Conservation (phyloP, 2,888 invertebrate species). For the Melieria picta region DNA sequence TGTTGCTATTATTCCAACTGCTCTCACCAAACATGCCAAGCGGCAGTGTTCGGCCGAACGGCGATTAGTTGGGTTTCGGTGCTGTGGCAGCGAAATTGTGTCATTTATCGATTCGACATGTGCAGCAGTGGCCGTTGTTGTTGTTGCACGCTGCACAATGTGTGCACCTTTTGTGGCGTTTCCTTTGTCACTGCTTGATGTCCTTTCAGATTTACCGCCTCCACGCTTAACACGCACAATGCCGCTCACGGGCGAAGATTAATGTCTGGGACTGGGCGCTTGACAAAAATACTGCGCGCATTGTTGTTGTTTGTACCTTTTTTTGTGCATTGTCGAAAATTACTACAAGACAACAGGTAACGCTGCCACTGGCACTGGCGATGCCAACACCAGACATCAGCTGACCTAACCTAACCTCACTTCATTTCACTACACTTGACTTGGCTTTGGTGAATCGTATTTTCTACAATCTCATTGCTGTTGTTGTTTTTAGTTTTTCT, state of each 20-base stretch:
- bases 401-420: background rate
- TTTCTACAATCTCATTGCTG: background rate
- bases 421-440: background rate
- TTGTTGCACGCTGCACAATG: too few species aligned
- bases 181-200: conserved; percentile 23
- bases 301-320: conserved; percentile 16
- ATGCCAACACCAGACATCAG: too few species aligned
- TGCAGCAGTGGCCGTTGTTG: conserved; percentile 23
- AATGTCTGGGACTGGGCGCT: conserved; percentile 25
- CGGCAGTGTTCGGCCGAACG: background rate
- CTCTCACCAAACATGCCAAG: too few species aligned
- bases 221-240: conserved; percentile 22
- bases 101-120: conserved; percentile 44
- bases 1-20: too few species aligned
- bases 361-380: background rate
- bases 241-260: conserved; percentile 23
- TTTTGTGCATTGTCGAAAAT: conserved; percentile 17
- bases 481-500: conserved; percentile 17
- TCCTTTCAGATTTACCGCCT: conserved; percentile 35
- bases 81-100: conserved; percentile 35
- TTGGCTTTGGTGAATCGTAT: background rate
- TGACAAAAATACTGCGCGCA: conserved; percentile 29
- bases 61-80: background rate
- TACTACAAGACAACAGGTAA: conserved; percentile 27
- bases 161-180: background rate